Conservation (phyloP, 2,888 invertebrate genomes). For the Drosophila niveifrons region DNA sequence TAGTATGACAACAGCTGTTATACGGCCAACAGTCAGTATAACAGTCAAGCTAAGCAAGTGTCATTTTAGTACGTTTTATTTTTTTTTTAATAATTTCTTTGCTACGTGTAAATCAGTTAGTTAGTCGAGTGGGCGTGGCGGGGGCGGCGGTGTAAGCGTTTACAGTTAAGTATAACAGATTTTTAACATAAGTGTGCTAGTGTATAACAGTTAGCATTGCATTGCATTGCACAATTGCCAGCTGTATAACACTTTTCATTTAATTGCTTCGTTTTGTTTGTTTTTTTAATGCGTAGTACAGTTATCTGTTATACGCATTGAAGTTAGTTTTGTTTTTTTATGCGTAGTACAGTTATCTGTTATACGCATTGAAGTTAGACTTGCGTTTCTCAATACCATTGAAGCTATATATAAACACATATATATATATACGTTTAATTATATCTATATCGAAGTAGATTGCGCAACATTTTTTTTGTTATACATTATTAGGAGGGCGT, state of each 20-base stretch:
- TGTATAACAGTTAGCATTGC: constrained; percentile 66
- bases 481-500: constrained; percentile 60
- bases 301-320: constrained; percentile 36
- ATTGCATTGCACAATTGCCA: constrained; percentile 64
- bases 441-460: constrained; percentile 3
- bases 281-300: constrained; percentile 38
- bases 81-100: constrained; percentile 9
- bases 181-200: constrained; percentile 42
- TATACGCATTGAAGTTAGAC: constrained; percentile 63
- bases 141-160: constrained; percentile 43
- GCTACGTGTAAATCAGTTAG: constrained; percentile 30
- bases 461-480: constrained; percentile 32
- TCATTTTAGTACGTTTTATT: constrained; percentile 9
- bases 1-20: constrained; percentile 43
- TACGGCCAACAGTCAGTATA: constrained; percentile 37
- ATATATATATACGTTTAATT: constrained; percentile 11
- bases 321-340: constrained; percentile 52
- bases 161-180: constrained; percentile 65
- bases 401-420: constrained; percentile 18
- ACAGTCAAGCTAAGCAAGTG: constrained; percentile 35
- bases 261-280: neutral
- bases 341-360: constrained; percentile 47
- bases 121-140: constrained; percentile 9
- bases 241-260: constrained; percentile 27
- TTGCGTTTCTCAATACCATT: constrained; percentile 58